Percentiles rank a stretch among this genome's conserved stretches.
Conservation (phyloP, 2,888 invertebrate genomes). For the Elegia similella region DNA sequence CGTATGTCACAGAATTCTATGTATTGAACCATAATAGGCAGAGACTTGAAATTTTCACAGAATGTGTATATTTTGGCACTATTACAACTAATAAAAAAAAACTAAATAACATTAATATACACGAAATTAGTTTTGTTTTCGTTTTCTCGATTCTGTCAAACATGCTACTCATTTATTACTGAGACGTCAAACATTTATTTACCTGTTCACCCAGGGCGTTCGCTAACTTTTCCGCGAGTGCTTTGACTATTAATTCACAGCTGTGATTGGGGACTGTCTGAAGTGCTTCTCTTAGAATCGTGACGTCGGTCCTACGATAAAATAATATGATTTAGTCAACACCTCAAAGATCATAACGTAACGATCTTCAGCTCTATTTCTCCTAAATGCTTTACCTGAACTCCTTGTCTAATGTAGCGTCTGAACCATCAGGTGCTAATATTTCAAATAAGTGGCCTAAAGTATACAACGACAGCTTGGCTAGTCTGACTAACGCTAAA, state of each 20-base stretch:
- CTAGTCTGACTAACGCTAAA: conserved; percentile 92
- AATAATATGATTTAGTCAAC: not conserved
- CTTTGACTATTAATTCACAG: conserved; percentile 92
- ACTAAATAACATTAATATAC: too few relatives aligned
- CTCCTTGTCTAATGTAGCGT: conserved; percentile 62
- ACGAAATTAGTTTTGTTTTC: too few relatives aligned
- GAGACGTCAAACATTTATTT: too few relatives aligned
- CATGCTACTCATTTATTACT: too few relatives aligned
- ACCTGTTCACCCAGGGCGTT: conserved; percentile 90
- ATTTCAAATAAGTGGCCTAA: conserved; percentile 90
- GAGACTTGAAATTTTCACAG: too few relatives aligned
- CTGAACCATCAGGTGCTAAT: conserved; percentile 77
- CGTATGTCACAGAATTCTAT: too few relatives aligned
- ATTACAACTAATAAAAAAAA: too few relatives aligned
- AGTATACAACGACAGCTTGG: conserved; percentile 93
- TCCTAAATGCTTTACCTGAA: conserved; percentile 48
- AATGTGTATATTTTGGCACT: too few relatives aligned
- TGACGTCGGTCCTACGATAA: conserved; percentile 71
- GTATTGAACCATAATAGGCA: too few relatives aligned
- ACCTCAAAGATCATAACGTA: not conserved
- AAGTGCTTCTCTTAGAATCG: conserved; percentile 90
- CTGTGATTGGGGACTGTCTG: conserved; percentile 91
- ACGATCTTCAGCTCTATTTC: not conserved
- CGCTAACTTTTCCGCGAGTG: conserved; percentile 91
- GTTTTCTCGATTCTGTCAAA: too few relatives aligned